Percentiles rank a stretch among this genome's conserved stretches.
These are phyloP conservation scores for Pilophorus perplexus DNA, from an alignment of 2,888 invertebrate species.

Conservation along the genomic window DNA sequence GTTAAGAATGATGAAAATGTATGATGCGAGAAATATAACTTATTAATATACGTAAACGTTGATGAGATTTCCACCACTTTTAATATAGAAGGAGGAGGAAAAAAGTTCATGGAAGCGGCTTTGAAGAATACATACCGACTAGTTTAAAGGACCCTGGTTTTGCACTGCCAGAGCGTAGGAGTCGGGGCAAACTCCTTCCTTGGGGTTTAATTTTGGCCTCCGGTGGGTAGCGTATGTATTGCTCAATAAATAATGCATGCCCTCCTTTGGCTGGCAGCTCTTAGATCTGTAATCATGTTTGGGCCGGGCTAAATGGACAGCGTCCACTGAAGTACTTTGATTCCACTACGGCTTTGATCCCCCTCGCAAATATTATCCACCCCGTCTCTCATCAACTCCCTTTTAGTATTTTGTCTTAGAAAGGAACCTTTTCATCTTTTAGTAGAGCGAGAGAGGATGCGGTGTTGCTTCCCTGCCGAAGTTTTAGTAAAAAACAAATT, in stretches of 20 bases:
- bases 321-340: conserved; percentile 46
- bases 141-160: conserved; percentile 20
- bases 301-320: conserved; percentile 46
- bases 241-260: conserved; percentile 48
- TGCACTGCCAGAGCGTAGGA: conserved; percentile 4
- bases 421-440: conserved; percentile 42
- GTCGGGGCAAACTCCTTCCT: conserved; percentile 34
- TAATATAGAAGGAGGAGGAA: no score
- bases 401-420: conserved; percentile 44
- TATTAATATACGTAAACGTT: no score
- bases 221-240: conserved; percentile 45
- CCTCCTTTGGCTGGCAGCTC: conserved; percentile 45
- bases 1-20: no score
- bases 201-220: conserved; percentile 46
- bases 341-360: conserved; percentile 47
- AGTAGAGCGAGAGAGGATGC: not conserved
- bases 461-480: conserved; percentile 15
- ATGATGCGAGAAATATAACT: no score
- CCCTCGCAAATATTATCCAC: conserved; percentile 42
- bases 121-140: conserved; percentile 14
- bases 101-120: not conserved
- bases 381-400: conserved; percentile 42
- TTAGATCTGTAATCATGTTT: conserved; percentile 48
- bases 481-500: no score
- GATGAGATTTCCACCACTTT: no score